Evolutionary conservation across 2,888 invertebrate genomes (phyloP), one percentile per base, ranked within the genome.

Genomic region (Mellilla xanthometata): DNA sequence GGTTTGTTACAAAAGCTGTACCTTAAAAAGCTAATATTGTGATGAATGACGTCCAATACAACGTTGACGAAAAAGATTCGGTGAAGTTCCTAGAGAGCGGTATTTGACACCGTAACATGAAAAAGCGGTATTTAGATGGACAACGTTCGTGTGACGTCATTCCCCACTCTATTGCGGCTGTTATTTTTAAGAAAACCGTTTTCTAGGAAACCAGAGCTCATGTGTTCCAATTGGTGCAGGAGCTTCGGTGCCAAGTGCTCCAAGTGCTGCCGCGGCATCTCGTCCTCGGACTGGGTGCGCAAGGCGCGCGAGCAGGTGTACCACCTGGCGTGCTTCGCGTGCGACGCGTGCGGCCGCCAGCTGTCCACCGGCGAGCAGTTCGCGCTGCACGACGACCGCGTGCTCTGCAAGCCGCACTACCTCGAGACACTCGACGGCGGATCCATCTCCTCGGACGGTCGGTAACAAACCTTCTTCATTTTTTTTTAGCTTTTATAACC

Each of bases 301-400:
- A 94, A 97, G 74, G 99, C 99, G 23, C 92, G 96, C 39, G 96
- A 96, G 72, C 94, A 96, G 80, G 97, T 99, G 22, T 99, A 98
- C 90, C 99, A 99, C 88, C 91, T 99, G 78, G 99, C 99, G 33
- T 99, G 99, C 89, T 99, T 99, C 89, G 98, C 99, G 11, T 99
- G 99, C 85, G 98, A 99, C 82, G 96, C 97, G 48, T 97, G 97
- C 81, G 96, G 97, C 64, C 92, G 97, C 22, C 97, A 97, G 84
- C 91, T 97, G 48, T 96, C 96, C 58, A 97, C 97, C 0, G 98
- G 98, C 3, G 98, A 99, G 81, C 98, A 99, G 90, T 99, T 99
- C 84, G 98, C 99, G 7, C 92, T 99, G 49, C 95, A 98, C 79
- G 98, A 99, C 66, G 96, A 96, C 78, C 90, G 97, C 57, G 95